These are phyloP conservation scores for Pimpla rufipes DNA, from an alignment of 2,888 invertebrate genomes.

Conservation along the genomic window DNA sequence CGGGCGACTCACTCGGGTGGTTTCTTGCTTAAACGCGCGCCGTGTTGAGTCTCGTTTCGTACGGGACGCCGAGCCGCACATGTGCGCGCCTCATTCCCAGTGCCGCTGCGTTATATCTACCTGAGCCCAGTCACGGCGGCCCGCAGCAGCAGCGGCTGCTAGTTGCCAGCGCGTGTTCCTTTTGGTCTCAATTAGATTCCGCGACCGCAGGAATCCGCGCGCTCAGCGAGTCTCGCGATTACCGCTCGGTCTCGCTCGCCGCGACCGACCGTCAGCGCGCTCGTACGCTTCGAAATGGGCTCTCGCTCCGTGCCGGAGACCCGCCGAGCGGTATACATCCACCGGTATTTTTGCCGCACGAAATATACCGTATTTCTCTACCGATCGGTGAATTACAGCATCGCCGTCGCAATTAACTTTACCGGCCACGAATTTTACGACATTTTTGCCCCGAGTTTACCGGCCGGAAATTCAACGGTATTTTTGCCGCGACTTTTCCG, in stretches of 20 bases:
- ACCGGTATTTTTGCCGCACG: not conserved
- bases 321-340: not conserved
- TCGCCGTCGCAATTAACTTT: not conserved
- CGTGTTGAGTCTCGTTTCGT: slow-evolving; percentile 44
- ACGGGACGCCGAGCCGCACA: slow-evolving; percentile 21
- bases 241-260: slow-evolving; percentile 31
- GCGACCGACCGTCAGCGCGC: slow-evolving; percentile 20
- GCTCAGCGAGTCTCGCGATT: slow-evolving; percentile 57
- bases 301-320: not conserved
- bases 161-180: slow-evolving; percentile 43
- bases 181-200: slow-evolving; percentile 69
- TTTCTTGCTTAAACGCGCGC: slow-evolving; percentile 36
- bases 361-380: not conserved
- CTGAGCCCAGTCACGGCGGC: too few relatives aligned
- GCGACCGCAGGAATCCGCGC: slow-evolving; percentile 66
- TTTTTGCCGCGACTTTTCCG: too few relatives aligned
- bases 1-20: slow-evolving; percentile 4
- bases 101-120: too few relatives aligned
- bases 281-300: slow-evolving; percentile 46
- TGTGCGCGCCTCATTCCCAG: slow-evolving; percentile 33
- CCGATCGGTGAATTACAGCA: not conserved
- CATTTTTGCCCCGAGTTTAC: not conserved
- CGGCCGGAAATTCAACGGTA: not conserved
- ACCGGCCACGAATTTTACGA: not conserved
- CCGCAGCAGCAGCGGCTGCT: slow-evolving; percentile 30